Evolutionary conservation across 2,113 vertebrate genomes (phyloP).

Genomic region (Lontra canadensis): DNA sequence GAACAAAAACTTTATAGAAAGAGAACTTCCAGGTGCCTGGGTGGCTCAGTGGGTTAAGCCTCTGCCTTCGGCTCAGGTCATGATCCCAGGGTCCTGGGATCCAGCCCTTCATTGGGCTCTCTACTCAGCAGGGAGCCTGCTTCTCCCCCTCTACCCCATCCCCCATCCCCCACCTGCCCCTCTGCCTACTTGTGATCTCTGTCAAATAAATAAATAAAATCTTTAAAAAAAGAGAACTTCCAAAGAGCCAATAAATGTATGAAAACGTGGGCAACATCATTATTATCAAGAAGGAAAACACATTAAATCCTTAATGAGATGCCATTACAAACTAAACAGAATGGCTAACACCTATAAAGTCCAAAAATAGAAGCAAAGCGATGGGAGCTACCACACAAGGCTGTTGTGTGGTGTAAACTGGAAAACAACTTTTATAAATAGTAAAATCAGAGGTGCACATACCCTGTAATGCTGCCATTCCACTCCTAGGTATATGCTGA

Average conservation of each 20-base stretch:
- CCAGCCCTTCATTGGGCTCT: no score
- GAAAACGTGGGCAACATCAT: background rate
- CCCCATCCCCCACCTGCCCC: no score
- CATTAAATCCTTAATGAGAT: background rate
- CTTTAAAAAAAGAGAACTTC: background rate
- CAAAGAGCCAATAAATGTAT: background rate
- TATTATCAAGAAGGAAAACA: background rate
- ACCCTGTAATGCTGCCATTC: background rate
- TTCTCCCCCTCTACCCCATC: no score
- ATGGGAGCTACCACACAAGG: background rate
- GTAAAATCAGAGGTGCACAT: background rate
- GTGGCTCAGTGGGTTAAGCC: no score
- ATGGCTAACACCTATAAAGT: background rate
- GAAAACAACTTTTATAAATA: background rate
- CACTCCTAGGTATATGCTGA: background rate
- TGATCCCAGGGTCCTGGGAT: no score
- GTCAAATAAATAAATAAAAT: no score
- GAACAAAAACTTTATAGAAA: background rate
- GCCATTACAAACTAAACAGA: background rate
- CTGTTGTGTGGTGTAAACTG: background rate
- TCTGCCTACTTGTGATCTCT: no score
- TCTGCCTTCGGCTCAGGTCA: no score
- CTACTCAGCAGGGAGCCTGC: no score
- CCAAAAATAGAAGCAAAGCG: background rate
- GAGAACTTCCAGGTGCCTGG: background rate